phyloP scores from a whole-genome alignment of 2,113 vertebrate genomes.

The Ictidomys tridecemlineatus region DNA sequence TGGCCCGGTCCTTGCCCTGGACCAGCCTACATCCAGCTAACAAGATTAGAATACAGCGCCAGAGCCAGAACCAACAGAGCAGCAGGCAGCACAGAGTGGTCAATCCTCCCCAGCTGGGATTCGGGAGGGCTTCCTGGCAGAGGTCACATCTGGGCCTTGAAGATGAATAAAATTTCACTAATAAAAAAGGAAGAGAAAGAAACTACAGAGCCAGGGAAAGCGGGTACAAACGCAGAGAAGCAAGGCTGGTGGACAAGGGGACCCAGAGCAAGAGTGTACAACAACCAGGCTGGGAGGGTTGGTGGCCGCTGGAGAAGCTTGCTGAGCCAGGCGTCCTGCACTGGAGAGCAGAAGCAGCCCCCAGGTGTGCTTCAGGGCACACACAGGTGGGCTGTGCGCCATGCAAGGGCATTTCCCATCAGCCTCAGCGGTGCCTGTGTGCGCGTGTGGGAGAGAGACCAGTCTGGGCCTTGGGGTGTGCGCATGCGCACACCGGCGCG shows the following conservation, averaged over 20 bases:
- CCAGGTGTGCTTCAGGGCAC: not conserved
- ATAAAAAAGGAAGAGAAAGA: not conserved
- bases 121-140: not conserved
- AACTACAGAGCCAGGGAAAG: not conserved
- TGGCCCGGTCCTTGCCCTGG: not conserved
- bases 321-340: not conserved
- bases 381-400: not conserved
- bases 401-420: not conserved
- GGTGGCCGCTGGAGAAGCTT: not conserved
- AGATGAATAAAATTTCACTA: not conserved
- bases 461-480: fast-evolving
- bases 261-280: not conserved
- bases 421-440: not conserved
- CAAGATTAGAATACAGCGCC: not conserved
- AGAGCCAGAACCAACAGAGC: not conserved
- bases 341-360: not conserved
- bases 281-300: too few relatives aligned
- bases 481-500: fast-evolving
- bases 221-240: not conserved
- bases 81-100: not conserved
- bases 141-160: not conserved
- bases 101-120: fast-evolving
- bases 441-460: not conserved
- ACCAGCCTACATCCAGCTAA: not conserved
- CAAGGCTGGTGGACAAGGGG: not conserved